Evolutionary conservation across 1,140 invertebrate species (phyloP), one percentile per base, ranked within the genome.

Genomic region (Drosophila mayri): DNA sequence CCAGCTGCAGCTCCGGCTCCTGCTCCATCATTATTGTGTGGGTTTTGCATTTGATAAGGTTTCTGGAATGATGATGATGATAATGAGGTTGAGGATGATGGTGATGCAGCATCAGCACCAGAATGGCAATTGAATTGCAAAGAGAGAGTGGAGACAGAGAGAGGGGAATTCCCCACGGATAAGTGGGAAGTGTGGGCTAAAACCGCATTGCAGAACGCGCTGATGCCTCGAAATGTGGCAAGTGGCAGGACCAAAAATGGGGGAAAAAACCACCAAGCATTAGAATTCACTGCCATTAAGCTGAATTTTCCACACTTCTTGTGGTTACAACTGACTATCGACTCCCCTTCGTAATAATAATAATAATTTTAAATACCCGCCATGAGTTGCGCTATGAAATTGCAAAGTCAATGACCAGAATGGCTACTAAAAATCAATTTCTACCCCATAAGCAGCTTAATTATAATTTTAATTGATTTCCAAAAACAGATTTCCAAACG

Each of bases 401-500:
- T 20, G 64, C 64, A 38, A 37, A 72, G 70, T 60, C 70, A 72
- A 50, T 73, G 70, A 73, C 70, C 70, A 50, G 54, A 72, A 72
- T 72, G 70, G 44, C 67, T 60, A 72, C 70, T 77, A 62, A 77
- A 68, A 81, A 81, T 77, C 79, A 81, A 81, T 81, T 82, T 76
- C 62, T 60, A 60, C 43, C 30, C 65, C 54, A 79, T 81, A 76
- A 71, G 72, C 58, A 75, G 75, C 80, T 79, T 83, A 70, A 82
- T 83, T 84, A 84, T 67, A 64, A 67, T 85, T 85, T 84, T 67
- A 84, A 84, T 84, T 80, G 76, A 85, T 81, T 81, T 80, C 47
- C 59, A 61, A 70, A 79, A 84, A 60, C 58, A 80, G 67, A 78
- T 73, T 81, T 76, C 0, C 32, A 65, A 38, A 12, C 12, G 37